Conservation (phyloP, 2,797 vertebrate species). For the Octomys mimax region DNA sequence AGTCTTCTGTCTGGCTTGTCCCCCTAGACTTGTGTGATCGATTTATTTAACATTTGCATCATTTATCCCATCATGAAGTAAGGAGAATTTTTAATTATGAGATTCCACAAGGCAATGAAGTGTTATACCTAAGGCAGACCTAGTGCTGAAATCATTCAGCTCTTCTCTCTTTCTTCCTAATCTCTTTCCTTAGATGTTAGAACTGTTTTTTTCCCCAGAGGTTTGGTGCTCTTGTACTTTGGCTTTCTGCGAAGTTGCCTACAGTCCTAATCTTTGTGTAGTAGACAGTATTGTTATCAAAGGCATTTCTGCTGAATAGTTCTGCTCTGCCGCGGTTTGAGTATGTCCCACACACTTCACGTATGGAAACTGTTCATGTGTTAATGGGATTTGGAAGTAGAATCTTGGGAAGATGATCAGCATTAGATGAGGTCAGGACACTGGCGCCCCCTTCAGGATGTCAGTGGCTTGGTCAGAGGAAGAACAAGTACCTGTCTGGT, state of each 20-base stretch:
- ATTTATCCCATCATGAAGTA: not conserved
- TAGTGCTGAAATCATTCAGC: not conserved
- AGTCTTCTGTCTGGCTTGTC: not conserved
- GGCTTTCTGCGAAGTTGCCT: slow-evolving; percentile 30
- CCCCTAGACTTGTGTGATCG: not conserved
- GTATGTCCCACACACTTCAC: not conserved
- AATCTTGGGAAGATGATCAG: not conserved
- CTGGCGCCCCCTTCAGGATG: not conserved
- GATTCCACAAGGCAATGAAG: not conserved
- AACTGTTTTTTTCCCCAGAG: not conserved
- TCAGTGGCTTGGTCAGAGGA: not conserved
- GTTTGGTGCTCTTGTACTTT: not conserved
- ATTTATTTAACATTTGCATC: not conserved
- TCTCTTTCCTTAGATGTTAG: not conserved
- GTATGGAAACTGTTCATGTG: not conserved
- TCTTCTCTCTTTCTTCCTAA: not conserved
- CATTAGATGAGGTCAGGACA: not conserved
- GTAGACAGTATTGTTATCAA: not conserved
- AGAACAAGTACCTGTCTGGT: too few species aligned
- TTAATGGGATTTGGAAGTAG: not conserved
- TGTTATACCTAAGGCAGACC: not conserved
- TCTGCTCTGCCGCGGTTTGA: not conserved
- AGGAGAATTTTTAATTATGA: not conserved
- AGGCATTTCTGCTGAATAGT: not conserved
- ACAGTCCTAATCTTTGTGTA: not conserved